phyloP scores from a whole-genome alignment of 1,140 invertebrate genomes.

The Luehdorfia chinensis region DNA sequence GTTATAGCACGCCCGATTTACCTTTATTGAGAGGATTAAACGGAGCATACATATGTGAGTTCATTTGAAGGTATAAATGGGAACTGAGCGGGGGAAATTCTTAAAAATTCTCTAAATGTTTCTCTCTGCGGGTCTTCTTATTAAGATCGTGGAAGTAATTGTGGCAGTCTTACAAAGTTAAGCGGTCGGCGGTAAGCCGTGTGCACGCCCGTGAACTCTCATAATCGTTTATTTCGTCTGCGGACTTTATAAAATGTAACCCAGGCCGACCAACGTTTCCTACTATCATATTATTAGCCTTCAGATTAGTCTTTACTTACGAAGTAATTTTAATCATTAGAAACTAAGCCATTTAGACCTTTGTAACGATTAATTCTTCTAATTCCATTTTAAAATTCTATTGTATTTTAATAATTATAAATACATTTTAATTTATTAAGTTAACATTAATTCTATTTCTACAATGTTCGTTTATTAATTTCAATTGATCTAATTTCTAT shows the following conservation, averaged over 20 bases:
- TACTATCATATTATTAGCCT: slow-evolving; percentile 27
- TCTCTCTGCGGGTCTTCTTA: slow-evolving; percentile 53
- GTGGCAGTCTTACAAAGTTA: slow-evolving; percentile 72
- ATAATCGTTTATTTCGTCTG: slow-evolving; percentile 74
- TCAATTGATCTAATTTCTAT: too few relatives aligned
- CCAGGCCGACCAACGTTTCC: slow-evolving; percentile 29
- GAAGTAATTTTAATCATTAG: too few relatives aligned
- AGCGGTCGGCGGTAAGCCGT: slow-evolving; percentile 52
- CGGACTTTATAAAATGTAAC: slow-evolving; percentile 65
- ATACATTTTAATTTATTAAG: too few relatives aligned
- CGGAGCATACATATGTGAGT: slow-evolving; percentile 36
- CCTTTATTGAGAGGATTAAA: slow-evolving; percentile 60
- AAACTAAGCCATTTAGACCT: too few relatives aligned
- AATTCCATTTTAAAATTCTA: too few relatives aligned
- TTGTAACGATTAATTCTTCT: too few relatives aligned
- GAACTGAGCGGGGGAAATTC: slow-evolving; percentile 36
- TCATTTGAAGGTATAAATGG: slow-evolving; percentile 42
- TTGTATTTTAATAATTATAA: too few relatives aligned
- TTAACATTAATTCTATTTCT: too few relatives aligned
- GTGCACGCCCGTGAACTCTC: slow-evolving; percentile 41
- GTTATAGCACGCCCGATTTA: slow-evolving; percentile 54
- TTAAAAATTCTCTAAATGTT: slow-evolving; percentile 55
- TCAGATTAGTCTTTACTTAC: slow-evolving; percentile 9
- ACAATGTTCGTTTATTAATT: too few relatives aligned
- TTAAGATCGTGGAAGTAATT: slow-evolving; percentile 65